phyloP scores from a whole-genome alignment of 2,888 invertebrate genomes.

The Melanostoma mellinum region DNA sequence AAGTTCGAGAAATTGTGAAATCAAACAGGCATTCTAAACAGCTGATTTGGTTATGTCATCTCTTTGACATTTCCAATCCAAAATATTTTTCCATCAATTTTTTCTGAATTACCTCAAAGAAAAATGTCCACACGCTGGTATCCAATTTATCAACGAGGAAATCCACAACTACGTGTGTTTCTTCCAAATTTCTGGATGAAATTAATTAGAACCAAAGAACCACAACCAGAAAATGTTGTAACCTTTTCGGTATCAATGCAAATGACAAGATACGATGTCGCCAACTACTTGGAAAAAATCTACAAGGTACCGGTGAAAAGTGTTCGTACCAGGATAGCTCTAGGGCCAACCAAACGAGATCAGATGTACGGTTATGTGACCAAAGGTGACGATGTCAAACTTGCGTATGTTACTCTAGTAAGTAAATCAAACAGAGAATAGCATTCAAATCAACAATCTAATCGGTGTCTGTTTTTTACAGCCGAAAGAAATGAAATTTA shows the following conservation, averaged over 20 bases:
- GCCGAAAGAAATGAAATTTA: slow-evolving; percentile 88
- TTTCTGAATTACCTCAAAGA: neutral
- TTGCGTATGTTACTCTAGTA: slow-evolving; percentile 91
- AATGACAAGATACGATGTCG: slow-evolving; percentile 95
- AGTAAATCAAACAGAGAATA: slow-evolving; percentile 75
- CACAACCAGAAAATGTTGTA: slow-evolving; percentile 90
- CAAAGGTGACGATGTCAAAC: slow-evolving; percentile 92
- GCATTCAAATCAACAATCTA: too few species aligned
- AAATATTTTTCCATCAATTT: neutral
- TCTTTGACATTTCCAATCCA: neutral
- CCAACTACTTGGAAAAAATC: slow-evolving; percentile 97
- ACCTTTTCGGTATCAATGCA: slow-evolving; percentile 95
- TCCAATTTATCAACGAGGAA: slow-evolving; percentile 94
- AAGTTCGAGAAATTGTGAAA: too few species aligned
- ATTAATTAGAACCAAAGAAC: slow-evolving; percentile 87
- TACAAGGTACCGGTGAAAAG: slow-evolving; percentile 92
- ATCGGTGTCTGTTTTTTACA: slow-evolving; percentile 78
- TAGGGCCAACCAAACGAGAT: slow-evolving; percentile 87
- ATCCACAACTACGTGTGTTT: slow-evolving; percentile 96
- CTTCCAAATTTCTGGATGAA: slow-evolving; percentile 99
- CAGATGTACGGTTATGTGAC: slow-evolving; percentile 85
- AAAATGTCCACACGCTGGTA: slow-evolving; percentile 85
- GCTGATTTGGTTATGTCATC: too few species aligned
- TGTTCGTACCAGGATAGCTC: slow-evolving; percentile 88
- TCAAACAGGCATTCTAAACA: too few species aligned